Evolutionary conservation across 2,797 vertebrate genomes (phyloP).

Genomic region (Xiphorhynchus erythropygius): DNA sequence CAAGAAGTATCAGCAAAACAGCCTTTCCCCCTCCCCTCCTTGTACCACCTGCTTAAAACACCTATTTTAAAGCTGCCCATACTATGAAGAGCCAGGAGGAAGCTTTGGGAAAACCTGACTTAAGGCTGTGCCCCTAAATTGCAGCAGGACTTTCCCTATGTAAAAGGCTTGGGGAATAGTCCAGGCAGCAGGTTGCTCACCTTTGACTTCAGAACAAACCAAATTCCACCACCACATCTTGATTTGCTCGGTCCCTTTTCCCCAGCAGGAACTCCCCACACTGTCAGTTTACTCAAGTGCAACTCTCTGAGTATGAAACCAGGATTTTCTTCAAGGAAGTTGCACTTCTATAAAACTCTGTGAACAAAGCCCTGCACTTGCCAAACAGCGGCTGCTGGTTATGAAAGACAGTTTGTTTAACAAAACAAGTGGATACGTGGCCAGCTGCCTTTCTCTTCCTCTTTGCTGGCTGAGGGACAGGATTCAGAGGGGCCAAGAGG

Average conservation of each 20-base stretch:
- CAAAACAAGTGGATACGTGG: background rate
- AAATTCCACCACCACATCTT: background rate
- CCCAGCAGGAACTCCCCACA: background rate
- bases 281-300: background rate
- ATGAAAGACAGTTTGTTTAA: slow-evolving; percentile 14
- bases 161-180: background rate
- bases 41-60: background rate
- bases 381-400: background rate
- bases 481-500: background rate
- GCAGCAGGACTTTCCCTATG: background rate
- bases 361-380: background rate
- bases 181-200: background rate
- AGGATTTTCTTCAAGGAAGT: background rate
- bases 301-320: background rate
- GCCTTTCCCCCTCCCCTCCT: accelerated
- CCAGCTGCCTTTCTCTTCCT: background rate
- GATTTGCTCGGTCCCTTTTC: background rate
- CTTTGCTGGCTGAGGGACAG: background rate
- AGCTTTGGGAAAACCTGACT: background rate
- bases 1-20: background rate
- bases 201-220: background rate
- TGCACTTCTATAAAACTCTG: background rate
- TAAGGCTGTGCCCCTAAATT: background rate
- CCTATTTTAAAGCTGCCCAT: background rate
- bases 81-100: background rate